Evolutionary conservation across 1,140 invertebrate species (phyloP).

Genomic region (Pomacea maculata): DNA sequence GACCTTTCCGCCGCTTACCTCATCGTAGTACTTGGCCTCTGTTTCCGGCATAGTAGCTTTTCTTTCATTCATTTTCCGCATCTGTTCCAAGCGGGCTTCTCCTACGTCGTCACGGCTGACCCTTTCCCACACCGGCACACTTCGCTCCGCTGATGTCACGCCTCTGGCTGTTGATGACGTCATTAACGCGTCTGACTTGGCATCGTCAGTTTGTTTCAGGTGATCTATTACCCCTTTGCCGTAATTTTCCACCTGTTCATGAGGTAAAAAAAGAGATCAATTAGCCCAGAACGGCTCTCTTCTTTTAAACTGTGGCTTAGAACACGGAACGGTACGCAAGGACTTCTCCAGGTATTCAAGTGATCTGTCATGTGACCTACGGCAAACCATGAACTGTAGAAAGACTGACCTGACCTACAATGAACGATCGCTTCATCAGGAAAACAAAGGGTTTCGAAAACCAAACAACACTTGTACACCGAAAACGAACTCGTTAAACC

Average conservation of each 20-base stretch:
- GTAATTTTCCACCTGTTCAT: slow-evolving; percentile 20
- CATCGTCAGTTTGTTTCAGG: slow-evolving; percentile 8
- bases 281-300: too few relatives aligned
- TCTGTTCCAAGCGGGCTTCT: slow-evolving; percentile 49
- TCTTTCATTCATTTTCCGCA: slow-evolving; percentile 47
- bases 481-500: too few relatives aligned
- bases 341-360: too few relatives aligned
- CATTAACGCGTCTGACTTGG: background rate
- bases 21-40: slow-evolving; percentile 47
- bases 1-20: slow-evolving; percentile 26
- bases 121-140: slow-evolving; percentile 24
- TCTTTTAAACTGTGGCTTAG: too few relatives aligned
- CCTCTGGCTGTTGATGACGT: background rate
- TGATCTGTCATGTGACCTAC: too few relatives aligned
- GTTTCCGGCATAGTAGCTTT: slow-evolving; percentile 40
- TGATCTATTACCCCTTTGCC: slow-evolving; percentile 7
- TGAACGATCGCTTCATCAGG: too few relatives aligned
- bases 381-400: too few relatives aligned
- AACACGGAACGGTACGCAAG: too few relatives aligned
- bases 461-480: too few relatives aligned
- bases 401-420: too few relatives aligned
- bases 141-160: background rate
- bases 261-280: background rate
- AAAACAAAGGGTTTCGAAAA: too few relatives aligned
- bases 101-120: slow-evolving; percentile 36